These are phyloP conservation scores for Ceratosolen solmsi DNA, from an alignment of 1,140 invertebrate genomes.

Conservation along the genomic window DNA sequence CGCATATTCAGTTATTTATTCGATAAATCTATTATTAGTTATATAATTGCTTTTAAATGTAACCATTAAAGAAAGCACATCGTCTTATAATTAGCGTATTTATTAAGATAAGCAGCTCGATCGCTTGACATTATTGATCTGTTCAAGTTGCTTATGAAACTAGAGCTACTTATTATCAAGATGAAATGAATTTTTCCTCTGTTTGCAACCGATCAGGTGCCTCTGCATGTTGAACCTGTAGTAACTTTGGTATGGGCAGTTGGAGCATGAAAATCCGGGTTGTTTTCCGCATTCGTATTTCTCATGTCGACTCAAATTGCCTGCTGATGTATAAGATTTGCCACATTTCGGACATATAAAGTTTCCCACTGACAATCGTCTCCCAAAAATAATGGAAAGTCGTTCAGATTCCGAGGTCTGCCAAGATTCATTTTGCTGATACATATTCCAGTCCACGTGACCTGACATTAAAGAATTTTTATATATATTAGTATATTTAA, in stretches of 20 bases:
- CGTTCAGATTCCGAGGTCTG: not conserved
- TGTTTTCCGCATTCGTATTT: conserved; percentile 73
- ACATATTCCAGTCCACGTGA: not conserved
- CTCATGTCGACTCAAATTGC: conserved; percentile 63
- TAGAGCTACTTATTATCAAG: not conserved
- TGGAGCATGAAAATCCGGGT: conserved; percentile 63
- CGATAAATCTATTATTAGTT: too few relatives aligned
- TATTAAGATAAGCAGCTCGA: too few relatives aligned
- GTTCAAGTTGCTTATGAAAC: too few relatives aligned
- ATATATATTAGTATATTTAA: not conserved
- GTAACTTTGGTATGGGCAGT: conserved; percentile 29
- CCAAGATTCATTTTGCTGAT: conserved; percentile 9
- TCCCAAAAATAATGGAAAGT: not conserved
- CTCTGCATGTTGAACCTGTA: conserved; percentile 37
- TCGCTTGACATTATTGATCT: too few relatives aligned
- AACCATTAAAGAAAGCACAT: too few relatives aligned
- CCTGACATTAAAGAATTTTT: conserved; percentile 25
- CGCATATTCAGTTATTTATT: too few relatives aligned
- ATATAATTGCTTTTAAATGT: too few relatives aligned
- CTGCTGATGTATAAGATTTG: conserved; percentile 67
- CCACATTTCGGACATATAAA: conserved; percentile 59
- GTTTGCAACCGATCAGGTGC: not conserved
- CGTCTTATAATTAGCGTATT: too few relatives aligned
- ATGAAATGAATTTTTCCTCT: not conserved
- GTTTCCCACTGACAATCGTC: not conserved